phyloP scores from a whole-genome alignment of 2,797 vertebrate species.

The Paramormyrops hopkinsi region DNA sequence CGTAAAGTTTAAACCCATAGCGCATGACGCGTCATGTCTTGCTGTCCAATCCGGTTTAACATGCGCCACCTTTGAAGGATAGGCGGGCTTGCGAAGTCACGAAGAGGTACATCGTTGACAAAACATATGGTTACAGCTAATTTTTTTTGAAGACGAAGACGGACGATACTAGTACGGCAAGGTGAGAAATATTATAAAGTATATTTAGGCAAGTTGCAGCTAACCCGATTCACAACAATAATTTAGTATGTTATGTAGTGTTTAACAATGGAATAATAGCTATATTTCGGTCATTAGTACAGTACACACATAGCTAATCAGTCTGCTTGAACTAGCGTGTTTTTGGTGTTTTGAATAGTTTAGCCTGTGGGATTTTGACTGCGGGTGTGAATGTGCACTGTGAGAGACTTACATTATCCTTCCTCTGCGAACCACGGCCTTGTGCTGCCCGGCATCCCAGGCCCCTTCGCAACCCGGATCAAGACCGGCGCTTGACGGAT shows the following conservation, averaged over 20 bases:
- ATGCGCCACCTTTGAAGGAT: neutral
- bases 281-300: neutral
- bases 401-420: neutral
- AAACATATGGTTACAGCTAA: neutral
- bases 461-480: neutral
- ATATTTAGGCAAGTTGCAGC: neutral
- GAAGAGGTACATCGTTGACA: neutral
- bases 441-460: neutral
- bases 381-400: neutral
- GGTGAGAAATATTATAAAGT: neutral
- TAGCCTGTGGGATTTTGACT: neutral
- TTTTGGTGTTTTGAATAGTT: neutral
- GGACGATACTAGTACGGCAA: neutral
- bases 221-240: neutral
- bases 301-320: neutral
- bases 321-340: neutral
- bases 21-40: too few species aligned
- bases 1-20: too few species aligned
- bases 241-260: neutral
- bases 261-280: neutral
- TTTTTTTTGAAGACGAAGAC: neutral
- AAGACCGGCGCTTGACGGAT: neutral
- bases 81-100: neutral
- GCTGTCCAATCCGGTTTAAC: neutral
- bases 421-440: neutral